These are phyloP conservation scores for Paralichthys olivaceus DNA, from an alignment of 2,113 vertebrate species.

Conservation along the genomic window DNA sequence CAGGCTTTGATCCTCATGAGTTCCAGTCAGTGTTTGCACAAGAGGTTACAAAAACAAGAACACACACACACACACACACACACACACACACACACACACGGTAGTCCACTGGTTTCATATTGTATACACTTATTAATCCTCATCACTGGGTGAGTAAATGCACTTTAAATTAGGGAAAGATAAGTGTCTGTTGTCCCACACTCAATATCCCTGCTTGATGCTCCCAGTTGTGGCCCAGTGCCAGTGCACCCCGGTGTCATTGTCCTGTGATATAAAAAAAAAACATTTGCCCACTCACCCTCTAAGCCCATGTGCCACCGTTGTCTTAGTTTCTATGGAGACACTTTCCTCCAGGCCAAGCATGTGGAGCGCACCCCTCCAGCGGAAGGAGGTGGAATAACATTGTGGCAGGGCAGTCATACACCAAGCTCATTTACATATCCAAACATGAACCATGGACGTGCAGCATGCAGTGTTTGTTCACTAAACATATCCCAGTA, in stretches of 20 bases:
- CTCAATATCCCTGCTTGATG: conserved; percentile 54
- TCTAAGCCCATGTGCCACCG: conserved; percentile 72
- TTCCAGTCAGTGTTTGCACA: too few species aligned
- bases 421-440: conserved; percentile 74
- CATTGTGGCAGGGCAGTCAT: conserved; percentile 70
- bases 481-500: conserved; percentile 62
- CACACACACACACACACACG: neutral
- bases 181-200: conserved; percentile 47
- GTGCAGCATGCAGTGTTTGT: conserved; percentile 58
- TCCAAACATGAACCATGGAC: conserved; percentile 77
- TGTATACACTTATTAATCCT: conserved; percentile 39
- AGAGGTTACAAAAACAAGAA: neutral
- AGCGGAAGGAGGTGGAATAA: conserved; percentile 71
- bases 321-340: conserved; percentile 82
- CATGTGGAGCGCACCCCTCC: conserved; percentile 69
- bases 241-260: conserved; percentile 66
- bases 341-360: conserved; percentile 71
- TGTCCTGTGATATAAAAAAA: conserved; percentile 60
- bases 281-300: conserved; percentile 58
- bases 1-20: too few species aligned
- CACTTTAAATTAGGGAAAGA: conserved; percentile 50
- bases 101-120: neutral
- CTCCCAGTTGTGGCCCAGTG: conserved; percentile 47
- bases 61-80: neutral
- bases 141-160: conserved; percentile 38